Conservation (phyloP, 2,797 vertebrate genomes). For the Sebastes hopkinsi region DNA sequence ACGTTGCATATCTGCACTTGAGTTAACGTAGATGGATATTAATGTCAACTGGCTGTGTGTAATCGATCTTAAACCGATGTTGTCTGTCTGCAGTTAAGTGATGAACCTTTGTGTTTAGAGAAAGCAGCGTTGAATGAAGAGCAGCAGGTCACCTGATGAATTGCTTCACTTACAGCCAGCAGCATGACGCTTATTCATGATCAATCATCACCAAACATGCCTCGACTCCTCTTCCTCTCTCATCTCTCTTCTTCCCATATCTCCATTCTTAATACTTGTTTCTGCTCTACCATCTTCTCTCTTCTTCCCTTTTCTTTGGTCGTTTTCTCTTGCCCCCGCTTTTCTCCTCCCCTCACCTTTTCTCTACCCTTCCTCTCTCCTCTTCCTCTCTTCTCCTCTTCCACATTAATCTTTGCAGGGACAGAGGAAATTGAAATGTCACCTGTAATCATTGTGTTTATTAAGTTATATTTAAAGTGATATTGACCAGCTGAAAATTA, state of each 20-base stretch:
- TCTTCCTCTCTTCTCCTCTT: background rate
- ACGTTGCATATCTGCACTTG: conserved; percentile 5
- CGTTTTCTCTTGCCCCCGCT: background rate
- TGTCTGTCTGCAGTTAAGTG: conserved; percentile 12
- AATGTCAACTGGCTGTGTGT: background rate
- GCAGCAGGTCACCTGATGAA: conserved; percentile 61
- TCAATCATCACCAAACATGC: conserved; percentile 34
- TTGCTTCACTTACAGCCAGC: conserved; percentile 52
- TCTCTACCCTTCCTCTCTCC: background rate
- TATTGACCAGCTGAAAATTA: background rate
- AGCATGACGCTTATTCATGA: conserved; percentile 65
- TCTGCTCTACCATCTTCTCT: background rate
- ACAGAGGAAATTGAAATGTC: conserved; percentile 8
- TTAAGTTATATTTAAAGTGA: background rate
- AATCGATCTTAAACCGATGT: background rate
- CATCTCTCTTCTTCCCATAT: background rate
- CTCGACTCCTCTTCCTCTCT: background rate
- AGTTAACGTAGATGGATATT: conserved; percentile 4
- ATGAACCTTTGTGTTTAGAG: conserved; percentile 27
- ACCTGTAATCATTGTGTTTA: background rate
- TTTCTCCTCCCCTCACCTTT: background rate
- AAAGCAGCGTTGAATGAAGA: conserved; percentile 29
- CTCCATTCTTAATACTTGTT: background rate
- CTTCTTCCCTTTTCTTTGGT: background rate
- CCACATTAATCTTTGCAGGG: background rate